phyloP scores from a whole-genome alignment of 2,888 invertebrate species.

The Oeneis ivallda region DNA sequence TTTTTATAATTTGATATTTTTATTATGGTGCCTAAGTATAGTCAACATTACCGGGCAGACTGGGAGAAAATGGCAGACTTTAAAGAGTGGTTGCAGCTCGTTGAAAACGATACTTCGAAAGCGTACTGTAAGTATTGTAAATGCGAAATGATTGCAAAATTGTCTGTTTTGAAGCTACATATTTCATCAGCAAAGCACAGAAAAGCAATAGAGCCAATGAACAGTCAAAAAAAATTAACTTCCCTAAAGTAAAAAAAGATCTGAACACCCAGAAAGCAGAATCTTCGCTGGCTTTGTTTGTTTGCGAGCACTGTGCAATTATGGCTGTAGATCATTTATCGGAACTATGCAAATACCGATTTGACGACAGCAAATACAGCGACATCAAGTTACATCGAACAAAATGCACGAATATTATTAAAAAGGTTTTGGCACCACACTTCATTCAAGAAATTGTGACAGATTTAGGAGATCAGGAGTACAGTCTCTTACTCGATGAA shows the following conservation, averaged over 20 bases:
- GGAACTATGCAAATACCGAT: conserved; percentile 33
- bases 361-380: not conserved
- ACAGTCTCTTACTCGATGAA: too few species aligned
- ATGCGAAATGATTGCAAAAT: not conserved
- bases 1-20: too few species aligned
- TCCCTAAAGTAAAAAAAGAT: conserved; percentile 8
- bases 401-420: too few species aligned
- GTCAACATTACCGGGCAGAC: conserved; percentile 1
- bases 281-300: conserved; percentile 22
- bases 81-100: conserved; percentile 22
- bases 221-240: conserved; percentile 19
- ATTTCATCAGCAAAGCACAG: not conserved
- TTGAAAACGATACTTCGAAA: not conserved
- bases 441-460: too few species aligned
- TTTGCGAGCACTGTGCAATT: conserved; percentile 32
- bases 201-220: conserved; percentile 11
- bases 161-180: not conserved
- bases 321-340: conserved; percentile 34
- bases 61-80: conserved; percentile 30
- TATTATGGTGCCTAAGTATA: conserved; percentile 4
- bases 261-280: conserved; percentile 36
- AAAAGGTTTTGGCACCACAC: too few species aligned
- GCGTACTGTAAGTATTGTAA: not conserved
- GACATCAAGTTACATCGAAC: too few species aligned
- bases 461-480: too few species aligned